Conservation (phyloP, 2,888 invertebrate species). For the Biston stratarius region DNA sequence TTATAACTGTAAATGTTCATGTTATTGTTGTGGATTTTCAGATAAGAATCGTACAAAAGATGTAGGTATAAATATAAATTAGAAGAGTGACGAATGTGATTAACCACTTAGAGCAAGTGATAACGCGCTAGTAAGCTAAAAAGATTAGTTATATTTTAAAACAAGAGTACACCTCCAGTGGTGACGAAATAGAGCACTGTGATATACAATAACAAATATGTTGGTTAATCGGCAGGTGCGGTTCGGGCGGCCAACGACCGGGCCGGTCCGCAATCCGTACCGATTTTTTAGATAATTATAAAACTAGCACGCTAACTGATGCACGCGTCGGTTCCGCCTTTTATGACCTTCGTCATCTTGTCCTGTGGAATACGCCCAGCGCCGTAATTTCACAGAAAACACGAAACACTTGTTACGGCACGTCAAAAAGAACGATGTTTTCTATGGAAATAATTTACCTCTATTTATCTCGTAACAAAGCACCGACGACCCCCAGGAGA, state of each 20-base stretch:
- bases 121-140: neutral
- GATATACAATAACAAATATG: conserved; percentile 56
- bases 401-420: conserved; percentile 80
- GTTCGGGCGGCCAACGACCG: conserved; percentile 58
- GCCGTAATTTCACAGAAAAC: conserved; percentile 78
- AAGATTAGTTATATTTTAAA: neutral
- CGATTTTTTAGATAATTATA: conserved; percentile 76
- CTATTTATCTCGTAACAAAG: conserved; percentile 85
- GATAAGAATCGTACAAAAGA: conserved; percentile 13
- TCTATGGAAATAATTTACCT: conserved; percentile 82
- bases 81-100: conserved; percentile 1
- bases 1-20: conserved; percentile 7
- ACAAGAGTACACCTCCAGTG: conserved; percentile 23
- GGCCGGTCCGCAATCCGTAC: conserved; percentile 62
- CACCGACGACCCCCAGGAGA: conserved; percentile 79
- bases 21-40: conserved; percentile 18
- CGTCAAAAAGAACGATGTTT: conserved; percentile 83
- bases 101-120: conserved; percentile 13
- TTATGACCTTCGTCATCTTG: conserved; percentile 73
- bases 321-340: conserved; percentile 59
- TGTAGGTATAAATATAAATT: conserved; percentile 1
- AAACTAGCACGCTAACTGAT: conserved; percentile 75
- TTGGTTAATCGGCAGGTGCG: conserved; percentile 58
- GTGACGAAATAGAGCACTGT: conserved; percentile 33
- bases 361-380: conserved; percentile 51